Base-by-base conservation (phyloP, 2,113 vertebrate species). In the Tupaia chinensis region DNA sequence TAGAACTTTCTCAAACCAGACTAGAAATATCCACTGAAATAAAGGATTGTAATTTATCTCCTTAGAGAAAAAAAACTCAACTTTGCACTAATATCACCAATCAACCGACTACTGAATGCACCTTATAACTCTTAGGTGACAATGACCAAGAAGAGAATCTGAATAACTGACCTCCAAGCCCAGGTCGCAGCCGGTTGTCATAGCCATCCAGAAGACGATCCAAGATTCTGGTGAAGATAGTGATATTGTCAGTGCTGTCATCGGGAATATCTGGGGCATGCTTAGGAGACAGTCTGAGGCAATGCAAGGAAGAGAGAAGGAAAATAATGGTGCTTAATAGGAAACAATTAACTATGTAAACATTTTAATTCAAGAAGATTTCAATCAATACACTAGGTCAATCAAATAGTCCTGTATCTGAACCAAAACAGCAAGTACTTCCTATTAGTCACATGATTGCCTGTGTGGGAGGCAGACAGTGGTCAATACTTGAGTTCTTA, bases 191-290 rank as follows among this genome's bases (percentile, higher is more conserved):
- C 82, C 99, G 98, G 98, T 99, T 99, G 98, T 99, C 99, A 3
- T 99, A 99, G 58, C 99, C 99, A 78, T 99, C 99, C 98, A 99
- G 77, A 96, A 99, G 99, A 94, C 99, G 98, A 98, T 99, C 99
- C 72, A 99, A 98, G 97, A 99, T 99, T 90, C 99, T 98, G 13
- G 99, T 99, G 97, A 99, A 99, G 95, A 99, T 99, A 89, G 99
- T 99, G 98, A 99, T 99, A 98, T 99, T 99, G 97, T 99, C 99
- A 83, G 98, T 99, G 97, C 99, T 99, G 98, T 99, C 99, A 80
- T 99, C 99, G 0, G 98, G 98, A 0, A 99, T 98, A 0, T 99
- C 98, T 0, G 98, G 98, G 61, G 98, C 98, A 2, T 99, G 99
- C 92, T 99, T 99, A 87, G 99, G 98, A 76, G 98, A 99, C 27